phyloP scores from a whole-genome alignment of 2,113 vertebrate species.

The Neotoma lepida region DNA sequence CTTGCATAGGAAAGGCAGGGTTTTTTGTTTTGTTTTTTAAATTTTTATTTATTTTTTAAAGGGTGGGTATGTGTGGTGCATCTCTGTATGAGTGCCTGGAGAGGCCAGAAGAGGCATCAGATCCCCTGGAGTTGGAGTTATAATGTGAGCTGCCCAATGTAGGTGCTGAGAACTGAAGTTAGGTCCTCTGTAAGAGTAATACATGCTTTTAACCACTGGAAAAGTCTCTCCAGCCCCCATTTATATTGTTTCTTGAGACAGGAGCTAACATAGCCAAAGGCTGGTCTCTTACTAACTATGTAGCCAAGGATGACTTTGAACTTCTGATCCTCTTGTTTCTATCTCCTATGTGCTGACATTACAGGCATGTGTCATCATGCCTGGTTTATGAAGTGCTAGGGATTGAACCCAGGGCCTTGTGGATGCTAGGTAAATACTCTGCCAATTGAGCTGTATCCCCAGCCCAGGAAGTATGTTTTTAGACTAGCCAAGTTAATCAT shows the following conservation, averaged over 20 bases:
- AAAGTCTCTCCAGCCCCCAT: background rate
- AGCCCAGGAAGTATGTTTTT: background rate
- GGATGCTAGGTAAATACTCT: background rate
- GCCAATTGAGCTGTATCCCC: background rate
- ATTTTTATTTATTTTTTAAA: background rate
- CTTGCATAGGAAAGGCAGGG: too few species aligned
- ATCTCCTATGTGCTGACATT: too few species aligned
- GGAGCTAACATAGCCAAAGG: too few species aligned
- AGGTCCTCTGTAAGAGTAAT: background rate
- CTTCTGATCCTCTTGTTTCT: background rate
- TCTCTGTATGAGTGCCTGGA: background rate
- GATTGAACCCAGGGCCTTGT: too few species aligned
- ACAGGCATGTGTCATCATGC: background rate
- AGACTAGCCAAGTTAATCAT: background rate
- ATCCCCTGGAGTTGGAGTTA: background rate
- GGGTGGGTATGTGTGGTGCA: background rate
- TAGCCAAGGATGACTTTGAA: background rate
- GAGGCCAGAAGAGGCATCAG: background rate
- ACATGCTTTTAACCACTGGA: background rate
- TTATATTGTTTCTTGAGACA: too few species aligned
- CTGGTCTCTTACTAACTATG: background rate
- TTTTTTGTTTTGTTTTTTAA: too few species aligned
- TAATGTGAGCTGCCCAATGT: background rate
- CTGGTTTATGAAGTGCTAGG: background rate
- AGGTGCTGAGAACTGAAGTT: background rate